Base-by-base conservation (phyloP, 2,888 invertebrate species). In the Dicyrtoma fusca region DNA sequence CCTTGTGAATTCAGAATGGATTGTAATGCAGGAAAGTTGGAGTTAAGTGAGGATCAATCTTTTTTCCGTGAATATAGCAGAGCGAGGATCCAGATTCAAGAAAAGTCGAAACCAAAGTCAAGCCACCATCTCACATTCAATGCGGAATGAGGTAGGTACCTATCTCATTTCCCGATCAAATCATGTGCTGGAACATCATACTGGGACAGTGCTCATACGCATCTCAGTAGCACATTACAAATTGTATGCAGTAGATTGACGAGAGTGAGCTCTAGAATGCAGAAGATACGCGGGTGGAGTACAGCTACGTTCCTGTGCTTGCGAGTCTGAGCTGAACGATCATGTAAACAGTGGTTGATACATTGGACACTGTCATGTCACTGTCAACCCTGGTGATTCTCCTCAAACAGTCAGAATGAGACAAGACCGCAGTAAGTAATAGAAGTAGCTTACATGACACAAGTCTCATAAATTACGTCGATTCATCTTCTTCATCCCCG, bases 291-390 rank as follows among this genome's bases (percentile, higher is more conserved):
- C 2, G 17, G 47, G 2, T 13, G 17, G 5, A 47, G 47, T n/a
- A 44, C 45, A 44, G 14, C 8, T 21, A 63, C 45, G 10, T 13
- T 26, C 21, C 49, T 26, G 26, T 8, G 3, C 34, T 34, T 34
- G 4, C 8, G 34, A 8, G 3, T 8, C 34, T 42, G 17, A n/a
- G 51, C 34, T 44, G 42, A 59, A 63, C 45, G 47, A 44, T 45
- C 71, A 45, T 59, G 71, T 71, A 59, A 57, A 57, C 63, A 61
- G 47, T 42, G n/a, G 63, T 23, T 62, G 62, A 63, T 62, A 70
- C 63, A 70, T 70, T 51, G 63, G 62, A 70, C 61, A 62, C 57
- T 61, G 70, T 51, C 69, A 59, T 59, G 63, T 51, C 69, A 34
- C 53, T 49, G 62, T 55, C 62, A 53, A 44, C 51, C 17, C 21